phyloP scores from a whole-genome alignment of 2,797 vertebrate genomes.

The Urophycis tenuis region DNA sequence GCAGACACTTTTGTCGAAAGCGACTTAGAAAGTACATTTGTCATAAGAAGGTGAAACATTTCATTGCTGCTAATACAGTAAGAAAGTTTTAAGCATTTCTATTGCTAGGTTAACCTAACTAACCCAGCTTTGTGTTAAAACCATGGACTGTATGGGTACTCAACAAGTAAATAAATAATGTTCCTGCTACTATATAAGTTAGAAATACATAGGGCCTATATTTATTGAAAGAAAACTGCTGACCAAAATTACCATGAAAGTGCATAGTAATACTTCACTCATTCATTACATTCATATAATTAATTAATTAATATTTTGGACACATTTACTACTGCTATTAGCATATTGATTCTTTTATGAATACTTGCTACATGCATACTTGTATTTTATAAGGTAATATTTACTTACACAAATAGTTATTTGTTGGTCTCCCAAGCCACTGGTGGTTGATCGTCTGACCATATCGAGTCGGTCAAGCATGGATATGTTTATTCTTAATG shows the following conservation, averaged over 20 bases:
- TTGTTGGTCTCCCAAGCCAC: conserved; percentile 64
- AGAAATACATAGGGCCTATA: neutral
- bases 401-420: conserved; percentile 66
- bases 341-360: neutral
- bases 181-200: neutral
- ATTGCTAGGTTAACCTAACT: no score
- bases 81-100: no score
- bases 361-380: neutral
- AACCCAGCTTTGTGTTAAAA: neutral
- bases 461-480: conserved; percentile 51
- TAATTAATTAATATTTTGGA: no score
- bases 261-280: neutral
- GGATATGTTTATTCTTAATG: neutral
- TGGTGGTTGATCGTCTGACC: conserved; percentile 57
- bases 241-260: neutral
- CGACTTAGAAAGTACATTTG: no score
- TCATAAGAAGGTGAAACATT: no score
- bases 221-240: neutral
- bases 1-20: no score
- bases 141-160: neutral
- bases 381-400: neutral
- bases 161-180: neutral
- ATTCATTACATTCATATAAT: neutral
- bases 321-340: neutral
- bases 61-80: no score